phyloP scores from a whole-genome alignment of 2,888 invertebrate genomes.

The Reticulitermes lucifugus region DNA sequence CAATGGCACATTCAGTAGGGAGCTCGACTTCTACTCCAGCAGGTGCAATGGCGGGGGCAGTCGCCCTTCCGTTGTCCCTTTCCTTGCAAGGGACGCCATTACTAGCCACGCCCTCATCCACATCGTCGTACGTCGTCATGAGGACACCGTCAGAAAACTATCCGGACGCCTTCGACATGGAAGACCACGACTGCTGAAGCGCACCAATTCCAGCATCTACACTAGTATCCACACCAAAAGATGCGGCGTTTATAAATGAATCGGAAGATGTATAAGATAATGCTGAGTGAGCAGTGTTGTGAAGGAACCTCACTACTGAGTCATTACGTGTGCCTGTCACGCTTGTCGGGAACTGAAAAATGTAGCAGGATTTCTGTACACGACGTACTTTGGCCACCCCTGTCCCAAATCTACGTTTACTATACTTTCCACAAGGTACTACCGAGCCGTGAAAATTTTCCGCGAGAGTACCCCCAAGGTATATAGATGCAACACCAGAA shows the following conservation, averaged over 20 bases:
- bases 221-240: conserved; percentile 57
- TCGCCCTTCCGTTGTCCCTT: conserved; percentile 56
- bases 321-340: too few species aligned
- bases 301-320: background rate
- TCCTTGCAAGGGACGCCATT: conserved; percentile 47
- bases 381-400: too few species aligned
- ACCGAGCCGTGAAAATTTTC: too few species aligned
- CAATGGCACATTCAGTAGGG: conserved; percentile 70
- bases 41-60: conserved; percentile 55
- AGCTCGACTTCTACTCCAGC: conserved; percentile 64
- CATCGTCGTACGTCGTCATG: conserved; percentile 57
- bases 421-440: too few species aligned
- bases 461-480: too few species aligned
- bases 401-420: too few species aligned
- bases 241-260: background rate
- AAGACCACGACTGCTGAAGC: conserved; percentile 57
- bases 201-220: conserved; percentile 63
- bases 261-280: background rate
- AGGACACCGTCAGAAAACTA: conserved; percentile 59
- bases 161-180: conserved; percentile 59
- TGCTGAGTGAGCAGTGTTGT: background rate
- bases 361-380: too few species aligned
- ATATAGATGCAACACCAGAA: too few species aligned
- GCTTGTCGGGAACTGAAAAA: background rate
- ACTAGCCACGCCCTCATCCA: conserved; percentile 38